Percentiles rank a stretch among this genome's conserved stretches.
Evolutionary conservation across 2,113 vertebrate genomes (phyloP).

Genomic region (human): GRCh38 chr2:50459001-50459500

Average conservation of each 20-base stretch:
- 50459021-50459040: not conserved
- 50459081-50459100: not conserved
- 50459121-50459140: not conserved
- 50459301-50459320: not conserved
- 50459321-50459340: no score
- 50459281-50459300: conserved; percentile 1
- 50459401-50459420: no score
- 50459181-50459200: not conserved
- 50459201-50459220: not conserved
- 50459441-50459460: no score
- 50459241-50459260: not conserved
- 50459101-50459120: not conserved
- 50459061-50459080: not conserved
- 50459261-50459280: not conserved
- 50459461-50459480: no score
- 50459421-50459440: no score
- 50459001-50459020: not conserved
- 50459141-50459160: not conserved
- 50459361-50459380: no score
- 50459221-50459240: not conserved
- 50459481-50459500: no score
- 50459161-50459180: not conserved
- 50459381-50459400: no score
- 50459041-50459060: not conserved
- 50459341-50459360: no score